These are phyloP conservation scores for Silurus glanis DNA, from an alignment of 2,113 vertebrate species.

Conservation along the genomic window DNA sequence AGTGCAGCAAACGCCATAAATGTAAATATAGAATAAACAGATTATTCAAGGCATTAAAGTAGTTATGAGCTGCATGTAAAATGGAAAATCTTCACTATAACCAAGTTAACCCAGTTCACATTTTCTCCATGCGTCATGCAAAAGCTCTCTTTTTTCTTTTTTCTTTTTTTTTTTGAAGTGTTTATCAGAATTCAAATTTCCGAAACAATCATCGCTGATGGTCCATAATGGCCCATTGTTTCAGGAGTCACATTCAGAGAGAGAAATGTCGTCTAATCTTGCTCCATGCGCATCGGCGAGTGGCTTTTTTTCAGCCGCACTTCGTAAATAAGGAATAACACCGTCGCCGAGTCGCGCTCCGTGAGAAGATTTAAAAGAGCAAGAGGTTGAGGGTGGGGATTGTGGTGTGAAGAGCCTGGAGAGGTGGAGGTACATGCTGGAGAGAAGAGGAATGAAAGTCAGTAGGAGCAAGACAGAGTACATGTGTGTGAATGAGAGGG, in stretches of 20 bases:
- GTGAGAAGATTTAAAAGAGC: background rate
- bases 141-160: too few relatives aligned
- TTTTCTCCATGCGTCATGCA: background rate
- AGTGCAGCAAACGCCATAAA: too few relatives aligned
- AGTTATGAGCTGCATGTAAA: background rate
- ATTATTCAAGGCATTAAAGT: background rate
- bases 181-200: background rate
- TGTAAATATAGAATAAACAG: background rate
- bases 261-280: slow-evolving; percentile 29
- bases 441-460: too few relatives aligned
- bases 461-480: too few relatives aligned
- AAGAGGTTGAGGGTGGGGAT: background rate
- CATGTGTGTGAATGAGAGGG: too few relatives aligned
- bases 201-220: slow-evolving; percentile 41
- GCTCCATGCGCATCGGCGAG: slow-evolving; percentile 10
- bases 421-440: too few relatives aligned
- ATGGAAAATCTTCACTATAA: background rate
- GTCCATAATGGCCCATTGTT: slow-evolving; percentile 31
- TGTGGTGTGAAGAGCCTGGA: background rate
- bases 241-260: slow-evolving; percentile 19
- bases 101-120: background rate
- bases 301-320: background rate
- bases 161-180: slow-evolving; percentile 1
- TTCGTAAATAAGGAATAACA: background rate
- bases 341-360: background rate